Percentiles rank a stretch among this genome's conserved stretches.
phyloP scores from a whole-genome alignment of 2,797 vertebrate genomes.

The Pangasius macronema region DNA sequence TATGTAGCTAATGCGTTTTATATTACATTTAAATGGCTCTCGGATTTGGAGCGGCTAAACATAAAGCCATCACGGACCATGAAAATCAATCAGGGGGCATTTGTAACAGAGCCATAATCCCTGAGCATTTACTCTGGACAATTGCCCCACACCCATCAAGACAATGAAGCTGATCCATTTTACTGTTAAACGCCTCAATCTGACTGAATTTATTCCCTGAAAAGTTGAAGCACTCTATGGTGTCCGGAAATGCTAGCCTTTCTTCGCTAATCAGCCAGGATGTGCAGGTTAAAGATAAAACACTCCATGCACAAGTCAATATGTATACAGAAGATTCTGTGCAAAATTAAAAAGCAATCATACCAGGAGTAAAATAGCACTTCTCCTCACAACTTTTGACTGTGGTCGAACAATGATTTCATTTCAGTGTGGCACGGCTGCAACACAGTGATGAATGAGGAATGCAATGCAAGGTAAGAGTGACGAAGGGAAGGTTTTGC shows the following conservation, averaged over 20 bases:
- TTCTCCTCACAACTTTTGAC: no score
- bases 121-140: constrained; percentile 41
- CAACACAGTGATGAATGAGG: background rate
- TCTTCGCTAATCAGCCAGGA: background rate
- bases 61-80: constrained; percentile 60
- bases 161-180: background rate
- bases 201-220: background rate
- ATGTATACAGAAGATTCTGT: background rate
- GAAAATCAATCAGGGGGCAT: constrained; percentile 63
- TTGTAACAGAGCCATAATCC: constrained; percentile 60
- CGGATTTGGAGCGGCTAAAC: constrained; percentile 59
- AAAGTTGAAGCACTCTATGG: background rate
- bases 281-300: background rate
- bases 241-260: background rate
- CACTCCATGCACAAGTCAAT: background rate
- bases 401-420: background rate
- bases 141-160: constrained; percentile 40
- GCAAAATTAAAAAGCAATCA: background rate
- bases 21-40: constrained; percentile 59
- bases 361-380: background rate
- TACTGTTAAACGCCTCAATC: background rate
- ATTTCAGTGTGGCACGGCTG: background rate
- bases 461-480: background rate
- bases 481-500: background rate
- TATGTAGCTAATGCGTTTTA: constrained; percentile 60